Conservation (phyloP, 2,113 vertebrate genomes). For the Corythornis vintsioides region DNA sequence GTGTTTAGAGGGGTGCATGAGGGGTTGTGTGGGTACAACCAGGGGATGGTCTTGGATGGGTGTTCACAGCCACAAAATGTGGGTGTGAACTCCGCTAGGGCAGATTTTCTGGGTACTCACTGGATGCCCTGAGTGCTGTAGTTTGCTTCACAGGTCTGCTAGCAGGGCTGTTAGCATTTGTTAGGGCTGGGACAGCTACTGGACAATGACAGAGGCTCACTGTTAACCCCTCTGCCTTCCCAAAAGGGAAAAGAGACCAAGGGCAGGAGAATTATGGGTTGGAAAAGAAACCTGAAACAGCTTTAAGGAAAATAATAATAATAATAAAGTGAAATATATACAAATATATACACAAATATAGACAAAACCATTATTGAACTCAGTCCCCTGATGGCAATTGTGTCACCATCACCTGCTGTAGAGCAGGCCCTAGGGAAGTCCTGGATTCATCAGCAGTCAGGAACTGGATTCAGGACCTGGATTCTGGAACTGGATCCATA, state of each 20-base stretch:
- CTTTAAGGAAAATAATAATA: not conserved
- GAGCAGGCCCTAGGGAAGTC: not conserved
- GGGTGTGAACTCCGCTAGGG: not conserved
- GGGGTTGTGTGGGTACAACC: not conserved
- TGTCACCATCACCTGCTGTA: not conserved
- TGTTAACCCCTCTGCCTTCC: not conserved
- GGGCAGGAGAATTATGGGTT: not conserved
- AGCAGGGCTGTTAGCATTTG: not conserved
- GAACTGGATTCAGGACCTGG: not conserved
- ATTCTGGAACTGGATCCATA: not conserved
- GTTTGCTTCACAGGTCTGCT: not conserved
- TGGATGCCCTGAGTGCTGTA: not conserved
- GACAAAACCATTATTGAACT: too few species aligned
- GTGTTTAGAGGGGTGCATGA: fast-evolving
- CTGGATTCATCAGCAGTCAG: not conserved
- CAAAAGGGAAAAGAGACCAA: not conserved
- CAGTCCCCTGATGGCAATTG: not conserved
- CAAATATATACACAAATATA: not conserved
- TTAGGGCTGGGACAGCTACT: not conserved
- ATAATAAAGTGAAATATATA: not conserved
- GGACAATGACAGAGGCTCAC: not conserved
- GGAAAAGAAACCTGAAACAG: not conserved
- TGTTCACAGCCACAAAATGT: not conserved
- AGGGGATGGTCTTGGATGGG: not conserved
- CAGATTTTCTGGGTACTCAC: fast-evolving